Conservation (phyloP, 1,140 invertebrate genomes). For the Mactra quadrangularis region DNA sequence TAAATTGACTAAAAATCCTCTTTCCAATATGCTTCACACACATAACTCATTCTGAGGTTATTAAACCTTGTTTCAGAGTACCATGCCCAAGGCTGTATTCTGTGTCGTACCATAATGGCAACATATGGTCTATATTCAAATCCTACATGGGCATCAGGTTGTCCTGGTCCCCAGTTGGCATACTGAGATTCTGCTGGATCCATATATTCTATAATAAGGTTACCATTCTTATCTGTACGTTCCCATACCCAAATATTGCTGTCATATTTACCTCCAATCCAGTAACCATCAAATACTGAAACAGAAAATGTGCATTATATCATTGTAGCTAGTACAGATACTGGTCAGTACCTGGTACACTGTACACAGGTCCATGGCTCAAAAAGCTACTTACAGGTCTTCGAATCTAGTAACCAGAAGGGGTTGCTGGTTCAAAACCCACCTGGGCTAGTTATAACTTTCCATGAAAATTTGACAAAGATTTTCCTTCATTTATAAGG, state of each 20-base stretch:
- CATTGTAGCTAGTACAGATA: too few relatives aligned
- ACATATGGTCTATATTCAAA: constrained; percentile 7
- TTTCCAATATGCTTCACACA: constrained; percentile 36
- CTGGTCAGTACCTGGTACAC: too few relatives aligned
- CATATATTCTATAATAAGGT: not conserved
- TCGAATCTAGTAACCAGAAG: too few relatives aligned
- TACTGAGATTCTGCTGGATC: constrained; percentile 2
- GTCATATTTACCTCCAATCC: constrained; percentile 34
- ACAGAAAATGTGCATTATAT: too few relatives aligned
- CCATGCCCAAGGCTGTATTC: not conserved
- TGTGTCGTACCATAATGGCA: constrained; percentile 17
- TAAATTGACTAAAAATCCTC: too few relatives aligned
- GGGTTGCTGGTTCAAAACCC: too few relatives aligned
- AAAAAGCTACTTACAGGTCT: too few relatives aligned
- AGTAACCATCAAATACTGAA: constrained; percentile 43
- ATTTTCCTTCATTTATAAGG: too few relatives aligned
- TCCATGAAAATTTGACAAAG: too few relatives aligned
- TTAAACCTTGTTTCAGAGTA: constrained; percentile 12
- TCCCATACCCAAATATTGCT: constrained; percentile 8
- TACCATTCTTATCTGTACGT: not conserved
- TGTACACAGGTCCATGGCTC: too few relatives aligned
- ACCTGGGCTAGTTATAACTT: too few relatives aligned
- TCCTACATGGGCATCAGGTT: constrained; percentile 3
- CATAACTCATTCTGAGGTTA: constrained; percentile 27
- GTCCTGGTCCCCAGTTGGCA: constrained; percentile 25